Conservation (phyloP, 2,113 vertebrate species). For the Neotragus moschatus region DNA sequence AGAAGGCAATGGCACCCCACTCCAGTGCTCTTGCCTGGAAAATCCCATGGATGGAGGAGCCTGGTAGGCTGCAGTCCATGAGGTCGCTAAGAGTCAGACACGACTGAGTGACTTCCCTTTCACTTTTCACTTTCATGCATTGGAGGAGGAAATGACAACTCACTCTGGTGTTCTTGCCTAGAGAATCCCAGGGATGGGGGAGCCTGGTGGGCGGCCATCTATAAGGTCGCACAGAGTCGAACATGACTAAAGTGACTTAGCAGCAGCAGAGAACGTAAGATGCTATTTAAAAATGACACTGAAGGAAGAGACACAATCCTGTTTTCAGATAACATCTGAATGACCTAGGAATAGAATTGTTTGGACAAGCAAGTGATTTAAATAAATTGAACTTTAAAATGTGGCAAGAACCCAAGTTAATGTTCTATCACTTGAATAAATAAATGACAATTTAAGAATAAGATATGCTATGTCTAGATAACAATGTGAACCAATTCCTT, state of each 20-base stretch:
- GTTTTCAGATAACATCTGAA: neutral
- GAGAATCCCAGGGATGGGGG: too few relatives aligned
- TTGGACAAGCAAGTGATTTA: neutral
- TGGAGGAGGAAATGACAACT: too few relatives aligned
- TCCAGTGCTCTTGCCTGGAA: too few relatives aligned
- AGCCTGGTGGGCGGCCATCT: too few relatives aligned
- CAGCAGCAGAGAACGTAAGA: neutral
- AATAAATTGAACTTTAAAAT: neutral
- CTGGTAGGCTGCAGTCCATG: too few relatives aligned
- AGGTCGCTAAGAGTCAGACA: too few relatives aligned
- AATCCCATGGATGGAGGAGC: too few relatives aligned
- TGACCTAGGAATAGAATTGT: neutral
- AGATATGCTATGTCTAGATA: neutral
- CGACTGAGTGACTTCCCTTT: too few relatives aligned
- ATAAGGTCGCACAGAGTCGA: fast-evolving
- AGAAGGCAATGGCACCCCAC: too few relatives aligned
- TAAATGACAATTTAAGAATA: neutral
- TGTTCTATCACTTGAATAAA: neutral
- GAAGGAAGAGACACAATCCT: neutral
- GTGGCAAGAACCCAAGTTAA: neutral
- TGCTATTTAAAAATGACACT: neutral
- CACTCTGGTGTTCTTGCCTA: too few relatives aligned
- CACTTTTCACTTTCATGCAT: too few relatives aligned
- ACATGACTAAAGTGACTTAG: too few relatives aligned
- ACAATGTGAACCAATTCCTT: neutral